Percentiles rank a stretch among this genome's conserved stretches.
Conservation (phyloP, 2,113 vertebrate genomes). For the Bucco capensis region DNA sequence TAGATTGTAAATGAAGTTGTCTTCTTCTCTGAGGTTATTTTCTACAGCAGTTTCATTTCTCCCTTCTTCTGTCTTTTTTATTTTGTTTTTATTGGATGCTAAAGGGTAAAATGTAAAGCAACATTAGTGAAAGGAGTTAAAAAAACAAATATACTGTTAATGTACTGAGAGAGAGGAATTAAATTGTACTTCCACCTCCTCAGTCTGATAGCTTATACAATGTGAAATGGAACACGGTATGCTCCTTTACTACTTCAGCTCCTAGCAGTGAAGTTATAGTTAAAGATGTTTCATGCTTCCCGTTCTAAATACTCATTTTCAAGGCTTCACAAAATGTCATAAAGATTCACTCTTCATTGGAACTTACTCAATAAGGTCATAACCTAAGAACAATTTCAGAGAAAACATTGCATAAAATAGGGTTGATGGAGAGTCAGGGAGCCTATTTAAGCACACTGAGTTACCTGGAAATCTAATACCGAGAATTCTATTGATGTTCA, state of each 20-base stretch:
- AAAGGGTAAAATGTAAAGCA: constrained; percentile 42
- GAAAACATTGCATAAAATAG: not conserved
- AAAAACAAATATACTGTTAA: constrained; percentile 10
- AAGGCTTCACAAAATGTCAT: not conserved
- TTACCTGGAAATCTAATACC: not conserved
- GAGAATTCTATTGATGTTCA: not conserved
- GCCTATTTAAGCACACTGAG: not conserved
- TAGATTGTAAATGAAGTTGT: constrained; percentile 44
- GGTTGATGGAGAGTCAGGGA: not conserved
- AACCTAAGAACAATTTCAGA: constrained; percentile 13
- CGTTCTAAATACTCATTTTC: constrained; percentile 12
- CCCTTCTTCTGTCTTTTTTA: not conserved
- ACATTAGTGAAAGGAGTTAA: not conserved
- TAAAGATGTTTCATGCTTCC: constrained; percentile 9
- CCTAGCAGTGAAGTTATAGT: not conserved
- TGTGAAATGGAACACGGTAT: not conserved
- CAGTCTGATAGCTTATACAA: not conserved
- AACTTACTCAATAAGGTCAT: constrained; percentile 19
- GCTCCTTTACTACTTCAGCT: not conserved
- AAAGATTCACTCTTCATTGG: constrained; percentile 14
- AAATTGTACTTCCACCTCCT: not conserved
- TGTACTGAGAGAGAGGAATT: constrained; percentile 17
- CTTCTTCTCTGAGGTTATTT: constrained; percentile 30
- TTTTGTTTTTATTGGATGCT: constrained; percentile 53
- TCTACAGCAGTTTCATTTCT: constrained; percentile 21